Evolutionary conservation across 2,888 invertebrate species (phyloP).

Genomic region (Pyrochroa serraticornis): DNA sequence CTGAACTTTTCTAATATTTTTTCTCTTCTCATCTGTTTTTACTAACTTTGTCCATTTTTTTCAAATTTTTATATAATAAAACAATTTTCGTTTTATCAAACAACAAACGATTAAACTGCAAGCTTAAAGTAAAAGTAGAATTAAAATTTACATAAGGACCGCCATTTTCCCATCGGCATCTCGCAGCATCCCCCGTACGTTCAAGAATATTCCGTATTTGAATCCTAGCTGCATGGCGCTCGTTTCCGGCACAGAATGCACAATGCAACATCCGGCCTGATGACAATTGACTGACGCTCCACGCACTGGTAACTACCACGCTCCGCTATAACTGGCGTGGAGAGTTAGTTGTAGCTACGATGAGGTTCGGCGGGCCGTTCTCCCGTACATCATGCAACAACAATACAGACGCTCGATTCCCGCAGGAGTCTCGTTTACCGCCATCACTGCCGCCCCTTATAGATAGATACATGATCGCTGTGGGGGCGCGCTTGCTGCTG

Average conservation of each 20-base stretch:
- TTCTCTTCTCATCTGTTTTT: too few species aligned
- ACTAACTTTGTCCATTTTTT: too few species aligned
- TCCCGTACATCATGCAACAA: constrained; percentile 30
- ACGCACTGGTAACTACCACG: constrained; percentile 52
- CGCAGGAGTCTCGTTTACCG: constrained; percentile 21
- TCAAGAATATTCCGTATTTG: constrained; percentile 25
- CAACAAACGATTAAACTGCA: too few species aligned
- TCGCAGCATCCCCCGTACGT: constrained; percentile 18
- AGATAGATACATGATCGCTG: constrained; percentile 42
- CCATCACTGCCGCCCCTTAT: constrained; percentile 21
- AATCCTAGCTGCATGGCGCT: constrained; percentile 53
- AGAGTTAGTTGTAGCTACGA: constrained; percentile 41
- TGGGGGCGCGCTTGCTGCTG: constrained; percentile 37
- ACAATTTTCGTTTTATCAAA: too few species aligned
- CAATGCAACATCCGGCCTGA: constrained; percentile 53
- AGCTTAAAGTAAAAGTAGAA: background rate
- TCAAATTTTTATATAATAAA: too few species aligned
- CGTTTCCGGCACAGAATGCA: constrained; percentile 57
- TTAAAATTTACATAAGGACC: constrained; percentile 6
- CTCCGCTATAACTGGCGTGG: constrained; percentile 30
- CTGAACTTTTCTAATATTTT: too few species aligned
- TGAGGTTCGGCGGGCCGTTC: constrained; percentile 18
- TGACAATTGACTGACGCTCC: constrained; percentile 56
- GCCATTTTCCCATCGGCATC: constrained; percentile 11
- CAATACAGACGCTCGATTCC: constrained; percentile 39